Evolutionary conservation across 2,888 invertebrate genomes (phyloP).

Genomic region (Electrophaes corylata): DNA sequence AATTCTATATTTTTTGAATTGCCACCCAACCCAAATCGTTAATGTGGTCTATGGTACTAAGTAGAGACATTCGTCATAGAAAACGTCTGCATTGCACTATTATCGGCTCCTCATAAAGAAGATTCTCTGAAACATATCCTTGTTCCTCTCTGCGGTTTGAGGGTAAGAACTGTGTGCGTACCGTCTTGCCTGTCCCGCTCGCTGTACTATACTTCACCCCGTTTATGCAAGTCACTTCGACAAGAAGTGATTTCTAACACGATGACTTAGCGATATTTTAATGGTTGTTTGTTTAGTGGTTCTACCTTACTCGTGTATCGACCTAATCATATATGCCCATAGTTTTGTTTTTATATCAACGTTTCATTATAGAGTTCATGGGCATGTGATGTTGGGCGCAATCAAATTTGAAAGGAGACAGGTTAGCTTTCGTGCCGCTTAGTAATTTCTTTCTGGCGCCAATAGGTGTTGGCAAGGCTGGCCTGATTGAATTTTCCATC

Average conservation of each 20-base stretch:
- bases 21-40: conserved; percentile 53
- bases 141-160: neutral
- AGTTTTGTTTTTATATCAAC: conserved; percentile 82
- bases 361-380: conserved; percentile 83
- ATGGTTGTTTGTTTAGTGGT: conserved; percentile 83
- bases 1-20: conserved; percentile 59
- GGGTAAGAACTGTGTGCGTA: neutral
- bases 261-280: conserved; percentile 79
- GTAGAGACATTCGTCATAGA: neutral
- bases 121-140: neutral
- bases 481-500: conserved; percentile 54
- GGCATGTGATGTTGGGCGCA: conserved; percentile 82
- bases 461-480: conserved; percentile 66
- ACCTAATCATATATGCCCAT: conserved; percentile 83
- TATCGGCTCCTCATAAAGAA: neutral
- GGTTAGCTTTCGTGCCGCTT: conserved; percentile 71
- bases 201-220: conserved; percentile 63
- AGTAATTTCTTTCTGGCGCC: conserved; percentile 79
- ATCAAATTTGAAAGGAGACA: conserved; percentile 83
- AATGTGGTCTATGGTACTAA: conserved; percentile 34
- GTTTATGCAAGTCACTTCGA: conserved; percentile 76
- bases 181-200: conserved; percentile 19
- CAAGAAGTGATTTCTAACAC: conserved; percentile 83
- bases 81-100: neutral
- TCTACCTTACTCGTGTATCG: conserved; percentile 84